A percentile compares a stretch with the other conserved stretches of the same genome.
These are phyloP conservation scores for Sipha flava DNA, from an alignment of 1,140 invertebrate species.

Conservation along the genomic window DNA sequence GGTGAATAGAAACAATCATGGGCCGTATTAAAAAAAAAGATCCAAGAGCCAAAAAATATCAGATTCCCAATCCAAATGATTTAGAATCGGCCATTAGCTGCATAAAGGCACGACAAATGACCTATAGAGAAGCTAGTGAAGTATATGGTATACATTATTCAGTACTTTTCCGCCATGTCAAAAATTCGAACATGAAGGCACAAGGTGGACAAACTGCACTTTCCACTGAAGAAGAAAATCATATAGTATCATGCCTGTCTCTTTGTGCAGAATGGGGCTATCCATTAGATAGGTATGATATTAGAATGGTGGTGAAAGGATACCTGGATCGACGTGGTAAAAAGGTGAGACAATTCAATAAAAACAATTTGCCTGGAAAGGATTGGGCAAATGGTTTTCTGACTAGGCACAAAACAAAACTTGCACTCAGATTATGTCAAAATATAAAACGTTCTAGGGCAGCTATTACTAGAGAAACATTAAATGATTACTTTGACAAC, in stretches of 20 bases:
- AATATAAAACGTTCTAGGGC: slow-evolving; percentile 32
- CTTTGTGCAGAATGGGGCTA: slow-evolving; percentile 31
- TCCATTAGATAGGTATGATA: neutral
- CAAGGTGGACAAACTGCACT: neutral
- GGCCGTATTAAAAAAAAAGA: too few species aligned
- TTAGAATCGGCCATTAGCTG: too few species aligned
- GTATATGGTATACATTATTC: neutral
- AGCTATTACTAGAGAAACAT: slow-evolving; percentile 30
- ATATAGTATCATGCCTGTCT: neutral
- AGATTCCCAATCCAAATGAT: too few species aligned
- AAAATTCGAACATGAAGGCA: neutral
- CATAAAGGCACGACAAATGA: too few species aligned
- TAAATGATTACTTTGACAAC: slow-evolving; percentile 41
- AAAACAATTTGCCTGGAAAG: neutral
- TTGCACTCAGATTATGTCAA: slow-evolving; percentile 16
- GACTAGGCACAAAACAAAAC: neutral
- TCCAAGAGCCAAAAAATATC: too few species aligned
- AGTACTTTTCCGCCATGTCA: neutral
- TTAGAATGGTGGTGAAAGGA: slow-evolving; percentile 24
- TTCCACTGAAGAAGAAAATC: slow-evolving; percentile 1
- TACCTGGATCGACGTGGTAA: slow-evolving; percentile 21
- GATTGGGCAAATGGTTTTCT: neutral
- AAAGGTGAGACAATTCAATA: slow-evolving; percentile 8
- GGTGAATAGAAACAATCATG: too few species aligned
- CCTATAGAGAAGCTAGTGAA: neutral